These are phyloP conservation scores for Dicyrtomina minuta DNA, from an alignment of 2,888 invertebrate genomes.

Conservation along the genomic window DNA sequence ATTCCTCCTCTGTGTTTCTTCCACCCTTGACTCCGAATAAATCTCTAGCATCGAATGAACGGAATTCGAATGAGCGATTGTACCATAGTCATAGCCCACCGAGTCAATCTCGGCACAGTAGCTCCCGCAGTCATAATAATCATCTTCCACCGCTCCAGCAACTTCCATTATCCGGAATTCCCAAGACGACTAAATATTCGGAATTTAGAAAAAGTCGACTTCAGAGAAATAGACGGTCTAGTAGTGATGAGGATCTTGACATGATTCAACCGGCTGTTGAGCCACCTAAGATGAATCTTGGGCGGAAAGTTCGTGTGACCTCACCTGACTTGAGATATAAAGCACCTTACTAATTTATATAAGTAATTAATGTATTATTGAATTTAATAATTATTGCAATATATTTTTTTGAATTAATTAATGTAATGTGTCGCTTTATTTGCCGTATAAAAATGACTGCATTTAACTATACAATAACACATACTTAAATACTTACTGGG, in stretches of 20 bases:
- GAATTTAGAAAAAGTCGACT: constrained; percentile 42
- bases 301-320: constrained; percentile 14
- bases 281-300: neutral
- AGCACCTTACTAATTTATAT: constrained; percentile 15
- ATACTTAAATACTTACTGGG: no score
- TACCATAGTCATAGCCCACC: no score
- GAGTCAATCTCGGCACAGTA: no score
- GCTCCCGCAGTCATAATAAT: constrained; percentile 15
- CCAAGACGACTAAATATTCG: constrained; percentile 49
- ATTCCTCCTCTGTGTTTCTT: constrained; percentile 34
- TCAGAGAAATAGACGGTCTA: constrained; percentile 29
- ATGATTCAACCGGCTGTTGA: neutral
- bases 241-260: constrained; percentile 46
- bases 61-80: no score
- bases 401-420: no score
- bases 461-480: no score
- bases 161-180: constrained; percentile 39
- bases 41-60: constrained; percentile 28
- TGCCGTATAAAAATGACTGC: no score
- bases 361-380: neutral
- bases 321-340: constrained; percentile 27
- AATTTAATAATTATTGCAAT: no score
- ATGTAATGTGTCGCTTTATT: no score
- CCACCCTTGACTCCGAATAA: constrained; percentile 46
- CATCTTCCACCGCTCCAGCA: constrained; percentile 30